Conservation (phyloP, 1,140 invertebrate genomes). For the Ericerus pela region DNA sequence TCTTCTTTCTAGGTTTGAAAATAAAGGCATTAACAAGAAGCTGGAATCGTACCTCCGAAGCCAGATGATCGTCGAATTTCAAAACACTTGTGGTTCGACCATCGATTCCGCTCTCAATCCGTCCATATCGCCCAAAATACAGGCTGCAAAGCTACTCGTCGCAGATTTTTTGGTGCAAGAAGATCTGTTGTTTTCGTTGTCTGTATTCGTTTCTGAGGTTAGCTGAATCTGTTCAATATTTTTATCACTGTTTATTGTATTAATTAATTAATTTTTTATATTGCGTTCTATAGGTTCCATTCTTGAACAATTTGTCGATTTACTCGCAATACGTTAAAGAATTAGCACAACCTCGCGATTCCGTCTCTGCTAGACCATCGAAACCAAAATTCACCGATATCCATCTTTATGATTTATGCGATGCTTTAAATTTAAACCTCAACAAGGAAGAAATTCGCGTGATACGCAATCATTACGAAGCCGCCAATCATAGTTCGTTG, state of each 20-base stretch:
- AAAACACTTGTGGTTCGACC: not conserved
- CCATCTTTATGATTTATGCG: not conserved
- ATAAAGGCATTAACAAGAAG: not conserved
- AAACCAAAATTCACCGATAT: not conserved
- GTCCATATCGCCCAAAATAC: not conserved
- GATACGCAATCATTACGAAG: not conserved
- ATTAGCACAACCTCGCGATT: no score
- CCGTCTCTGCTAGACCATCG: not conserved
- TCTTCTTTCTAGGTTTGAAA: constrained; percentile 3
- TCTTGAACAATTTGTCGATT: no score
- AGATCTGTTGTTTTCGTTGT: not conserved
- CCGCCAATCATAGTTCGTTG: not conserved
- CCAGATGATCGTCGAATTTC: constrained; percentile 2
- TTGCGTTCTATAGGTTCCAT: no score
- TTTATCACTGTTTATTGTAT: no score
- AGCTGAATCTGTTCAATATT: no score
- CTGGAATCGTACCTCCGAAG: not conserved
- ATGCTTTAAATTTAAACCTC: not conserved
- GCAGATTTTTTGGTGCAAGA: not conserved
- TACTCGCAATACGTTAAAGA: no score
- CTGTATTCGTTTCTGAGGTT: not conserved
- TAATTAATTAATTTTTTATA: no score
- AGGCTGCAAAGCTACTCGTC: not conserved
- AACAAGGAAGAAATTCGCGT: not conserved
- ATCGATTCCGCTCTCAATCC: not conserved